Percentiles rank a stretch among this genome's conserved stretches.
These are phyloP conservation scores for Mesocentrotus franciscanus DNA, from an alignment of 53 echinoderm and acorn worm genomes.

Conservation along the genomic window DNA sequence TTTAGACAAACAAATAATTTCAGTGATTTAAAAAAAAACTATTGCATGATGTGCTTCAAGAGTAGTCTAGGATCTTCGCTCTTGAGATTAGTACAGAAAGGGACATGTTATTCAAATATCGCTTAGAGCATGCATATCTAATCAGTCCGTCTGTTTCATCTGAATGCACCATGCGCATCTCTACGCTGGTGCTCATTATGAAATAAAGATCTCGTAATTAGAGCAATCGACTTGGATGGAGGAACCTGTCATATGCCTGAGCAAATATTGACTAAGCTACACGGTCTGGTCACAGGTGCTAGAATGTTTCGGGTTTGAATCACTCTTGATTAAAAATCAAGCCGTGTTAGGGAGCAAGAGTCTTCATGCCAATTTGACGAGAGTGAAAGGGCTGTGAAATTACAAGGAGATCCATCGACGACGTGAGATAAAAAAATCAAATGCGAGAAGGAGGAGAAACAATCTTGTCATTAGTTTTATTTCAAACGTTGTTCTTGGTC, in stretches of 20 bases:
- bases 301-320: neutral
- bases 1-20: neutral
- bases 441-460: neutral
- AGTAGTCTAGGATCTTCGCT: neutral
- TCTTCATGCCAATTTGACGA: neutral
- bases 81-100: neutral
- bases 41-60: neutral
- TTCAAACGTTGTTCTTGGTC: neutral
- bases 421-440: neutral
- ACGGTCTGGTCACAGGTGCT: conserved; percentile 27
- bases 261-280: conserved; percentile 26
- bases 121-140: neutral
- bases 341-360: neutral
- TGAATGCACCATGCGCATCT: neutral
- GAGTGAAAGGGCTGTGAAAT: neutral
- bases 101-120: neutral
- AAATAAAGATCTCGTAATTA: conserved; percentile 27
- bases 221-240: neutral
- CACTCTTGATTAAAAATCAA: conserved; percentile 29
- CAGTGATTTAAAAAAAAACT: neutral
- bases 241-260: conserved; percentile 38
- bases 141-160: conserved; percentile 6
- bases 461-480: neutral
- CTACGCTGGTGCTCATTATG: neutral
- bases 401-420: neutral